phyloP scores from a whole-genome alignment of 2,113 vertebrate species.

The Oryzias javanicus region DNA sequence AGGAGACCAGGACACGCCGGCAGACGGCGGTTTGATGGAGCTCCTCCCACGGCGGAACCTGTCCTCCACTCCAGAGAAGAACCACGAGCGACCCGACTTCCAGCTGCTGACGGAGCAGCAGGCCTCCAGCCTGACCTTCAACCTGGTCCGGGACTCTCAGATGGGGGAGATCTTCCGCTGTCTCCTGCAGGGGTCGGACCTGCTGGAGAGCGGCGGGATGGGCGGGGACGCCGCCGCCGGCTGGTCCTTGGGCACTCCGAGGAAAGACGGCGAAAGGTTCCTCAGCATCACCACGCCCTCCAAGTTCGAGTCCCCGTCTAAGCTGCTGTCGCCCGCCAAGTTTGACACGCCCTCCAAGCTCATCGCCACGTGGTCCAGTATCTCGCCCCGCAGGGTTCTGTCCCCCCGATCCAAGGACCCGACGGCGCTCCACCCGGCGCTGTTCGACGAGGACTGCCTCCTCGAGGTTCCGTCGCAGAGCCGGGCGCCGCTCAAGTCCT shows the following conservation, averaged over 20 bases:
- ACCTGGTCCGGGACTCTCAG: slow-evolving; percentile 92
- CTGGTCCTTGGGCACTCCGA: slow-evolving; percentile 85
- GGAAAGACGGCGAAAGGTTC: slow-evolving; percentile 80
- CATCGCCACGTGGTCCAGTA: slow-evolving; percentile 79
- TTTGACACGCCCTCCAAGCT: slow-evolving; percentile 72
- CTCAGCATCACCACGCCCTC: slow-evolving; percentile 67
- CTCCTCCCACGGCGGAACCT: slow-evolving; percentile 19
- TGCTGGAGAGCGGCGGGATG: slow-evolving; percentile 78
- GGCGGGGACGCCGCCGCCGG: slow-evolving; percentile 72
- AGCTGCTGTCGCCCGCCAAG: slow-evolving; percentile 74
- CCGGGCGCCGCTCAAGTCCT: slow-evolving; percentile 77
- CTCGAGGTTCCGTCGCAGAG: slow-evolving; percentile 84
- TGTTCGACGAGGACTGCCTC: slow-evolving; percentile 94
- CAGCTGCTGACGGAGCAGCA: slow-evolving; percentile 94
- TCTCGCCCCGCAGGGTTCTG: slow-evolving; percentile 79
- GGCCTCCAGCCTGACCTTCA: slow-evolving; percentile 90
- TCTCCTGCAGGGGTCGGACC: slow-evolving; percentile 90
- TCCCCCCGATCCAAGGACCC: slow-evolving; percentile 73
- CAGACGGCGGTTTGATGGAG: slow-evolving; percentile 1
- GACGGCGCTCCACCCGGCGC: slow-evolving; percentile 81
- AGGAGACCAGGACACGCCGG: slow-evolving; percentile 27
- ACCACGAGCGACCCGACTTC: slow-evolving; percentile 81
- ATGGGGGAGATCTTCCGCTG: slow-evolving; percentile 98
- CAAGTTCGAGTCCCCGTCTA: slow-evolving; percentile 72
- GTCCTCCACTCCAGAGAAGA: slow-evolving; percentile 49